phyloP scores from a whole-genome alignment of 2,113 vertebrate species.

The Loxodonta africana region DNA sequence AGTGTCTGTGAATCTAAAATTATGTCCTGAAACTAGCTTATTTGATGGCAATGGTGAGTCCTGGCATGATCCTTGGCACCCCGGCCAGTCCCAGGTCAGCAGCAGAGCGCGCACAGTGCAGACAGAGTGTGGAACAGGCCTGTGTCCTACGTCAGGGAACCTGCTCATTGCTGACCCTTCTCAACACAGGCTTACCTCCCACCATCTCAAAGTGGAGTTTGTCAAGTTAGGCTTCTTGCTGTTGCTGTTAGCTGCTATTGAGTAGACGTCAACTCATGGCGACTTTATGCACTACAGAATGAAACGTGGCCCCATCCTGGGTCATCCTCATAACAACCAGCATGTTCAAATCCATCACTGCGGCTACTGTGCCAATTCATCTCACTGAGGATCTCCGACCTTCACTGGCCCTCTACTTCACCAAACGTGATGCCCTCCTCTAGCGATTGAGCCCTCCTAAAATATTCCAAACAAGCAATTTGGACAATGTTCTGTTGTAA shows the following conservation, averaged over 20 bases:
- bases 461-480: background rate
- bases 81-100: too few relatives aligned
- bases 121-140: background rate
- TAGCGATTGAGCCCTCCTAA: background rate
- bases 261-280: background rate
- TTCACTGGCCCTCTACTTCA: background rate
- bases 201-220: background rate
- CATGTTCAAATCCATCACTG: background rate
- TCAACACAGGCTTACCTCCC: background rate
- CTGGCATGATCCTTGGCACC: rapidly evolving
- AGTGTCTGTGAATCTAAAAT: background rate
- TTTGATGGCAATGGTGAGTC: background rate
- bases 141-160: background rate
- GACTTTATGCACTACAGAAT: background rate
- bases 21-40: background rate
- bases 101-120: background rate
- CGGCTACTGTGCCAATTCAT: background rate
- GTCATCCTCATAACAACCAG: background rate
- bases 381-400: background rate
- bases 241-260: background rate
- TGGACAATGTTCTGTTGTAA: background rate
- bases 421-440: background rate
- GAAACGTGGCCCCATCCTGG: background rate
- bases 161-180: background rate
- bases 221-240: background rate